Base-by-base conservation (phyloP, 1,140 invertebrate species). In the Drosophila melanogaster region DNA sequence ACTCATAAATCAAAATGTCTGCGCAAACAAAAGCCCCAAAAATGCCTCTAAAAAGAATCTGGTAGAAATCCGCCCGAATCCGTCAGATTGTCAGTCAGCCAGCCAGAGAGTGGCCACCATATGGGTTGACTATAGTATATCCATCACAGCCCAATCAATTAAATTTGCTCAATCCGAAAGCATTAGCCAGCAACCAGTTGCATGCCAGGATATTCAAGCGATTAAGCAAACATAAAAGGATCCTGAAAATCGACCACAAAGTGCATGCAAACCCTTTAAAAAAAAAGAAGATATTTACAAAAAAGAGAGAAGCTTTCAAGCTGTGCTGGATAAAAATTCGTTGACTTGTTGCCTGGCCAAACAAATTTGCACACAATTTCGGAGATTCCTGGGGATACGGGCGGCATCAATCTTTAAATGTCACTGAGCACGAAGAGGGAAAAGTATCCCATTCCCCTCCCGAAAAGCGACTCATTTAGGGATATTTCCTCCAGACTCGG, bases 1-100 rank as follows among this genome's bases (percentile, higher is more conserved):
- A 73, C 84, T 86, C 83, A 86, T 86, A 86, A 89, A 86, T 86
- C 83, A 86, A 89, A 86, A 86, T 86, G 83, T 83, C 84, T 76
- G 79, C 43, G 40, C 83, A 81, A 81, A 87, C 81, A 86, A 76
- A 85, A 67, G 74, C 75, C 61, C 53, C 51, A 44, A 79, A 66
- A 59, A 64, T 61, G 59, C 37, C 40, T 58, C 47, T 59, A 71
- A 58, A 69, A 71, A 56, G 46, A 72, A 69, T 55, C 55, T 58
- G 60, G 15, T 67, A 35, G 24, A 59, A 69, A 59, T 55, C 37
- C 19, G 17, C 12, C 33, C 59, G 49, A 71, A 75, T 60, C n/a
- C n/a, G 73, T 58, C 73, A 70, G 64, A 56, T 40, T 76, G 61
- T 67, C 61, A 76, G 54, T 43, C 61, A 22, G 46, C 37, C 60